These are phyloP conservation scores for Hemicrepidius hirtus DNA, from an alignment of 2,888 invertebrate species.

Conservation along the genomic window DNA sequence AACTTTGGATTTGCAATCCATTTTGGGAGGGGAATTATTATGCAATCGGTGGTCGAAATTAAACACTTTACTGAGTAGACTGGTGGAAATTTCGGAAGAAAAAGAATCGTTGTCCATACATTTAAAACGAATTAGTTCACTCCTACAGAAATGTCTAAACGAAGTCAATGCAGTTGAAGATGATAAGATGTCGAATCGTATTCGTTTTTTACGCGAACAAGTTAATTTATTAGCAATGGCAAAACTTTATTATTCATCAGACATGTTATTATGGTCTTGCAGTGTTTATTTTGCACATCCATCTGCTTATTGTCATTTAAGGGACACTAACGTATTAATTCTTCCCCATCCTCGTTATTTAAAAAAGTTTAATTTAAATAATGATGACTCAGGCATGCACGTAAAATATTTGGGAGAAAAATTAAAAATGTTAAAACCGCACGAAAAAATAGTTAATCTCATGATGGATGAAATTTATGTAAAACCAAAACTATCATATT, in stretches of 20 bases:
- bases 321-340: background rate
- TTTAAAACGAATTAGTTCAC: background rate
- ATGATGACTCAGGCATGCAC: too few relatives aligned
- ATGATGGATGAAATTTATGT: slow-evolving; percentile 2
- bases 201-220: background rate
- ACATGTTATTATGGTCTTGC: background rate
- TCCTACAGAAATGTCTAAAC: background rate
- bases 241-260: background rate
- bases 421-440: slow-evolving; percentile 1
- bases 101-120: background rate
- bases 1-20: background rate
- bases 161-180: background rate
- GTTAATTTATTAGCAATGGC: background rate
- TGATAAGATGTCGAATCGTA: background rate
- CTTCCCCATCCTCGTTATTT: background rate
- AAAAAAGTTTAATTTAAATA: background rate
- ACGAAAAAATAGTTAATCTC: slow-evolving; percentile 2
- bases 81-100: background rate
- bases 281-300: background rate
- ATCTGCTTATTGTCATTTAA: background rate
- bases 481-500: background rate
- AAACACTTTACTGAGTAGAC: background rate
- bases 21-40: background rate
- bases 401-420: background rate
- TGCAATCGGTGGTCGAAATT: background rate